These are phyloP conservation scores for Eurytoma californica DNA, from an alignment of 2,888 invertebrate genomes.

Conservation along the genomic window DNA sequence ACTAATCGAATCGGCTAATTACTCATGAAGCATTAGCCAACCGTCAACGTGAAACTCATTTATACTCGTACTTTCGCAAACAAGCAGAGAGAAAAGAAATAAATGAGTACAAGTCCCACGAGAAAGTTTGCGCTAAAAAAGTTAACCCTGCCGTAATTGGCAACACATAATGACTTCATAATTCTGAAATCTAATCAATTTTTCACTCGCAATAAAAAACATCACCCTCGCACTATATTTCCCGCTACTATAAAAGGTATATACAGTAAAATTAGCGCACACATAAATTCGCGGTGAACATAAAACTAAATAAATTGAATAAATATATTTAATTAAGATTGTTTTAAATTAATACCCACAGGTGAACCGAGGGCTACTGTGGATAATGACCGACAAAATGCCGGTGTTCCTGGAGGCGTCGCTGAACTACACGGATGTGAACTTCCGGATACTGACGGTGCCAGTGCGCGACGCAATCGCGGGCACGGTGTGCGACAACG, in stretches of 20 bases:
- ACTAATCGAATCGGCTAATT: slow-evolving; percentile 5
- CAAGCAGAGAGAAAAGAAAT: not conserved
- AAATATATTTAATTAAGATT: not conserved
- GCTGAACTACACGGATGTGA: slow-evolving; percentile 85
- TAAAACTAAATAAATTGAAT: not conserved
- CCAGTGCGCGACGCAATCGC: slow-evolving; percentile 81
- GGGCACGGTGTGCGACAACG: slow-evolving; percentile 83
- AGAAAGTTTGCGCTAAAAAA: not conserved
- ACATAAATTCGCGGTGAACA: too few species aligned
- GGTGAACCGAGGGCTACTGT: slow-evolving; percentile 80
- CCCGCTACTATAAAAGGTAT: too few species aligned
- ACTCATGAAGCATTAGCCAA: not conserved
- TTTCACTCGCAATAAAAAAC: too few species aligned
- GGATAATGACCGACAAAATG: slow-evolving; percentile 91
- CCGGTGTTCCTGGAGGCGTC: slow-evolving; percentile 83
- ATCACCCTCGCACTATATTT: too few species aligned
- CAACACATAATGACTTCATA: slow-evolving; percentile 12
- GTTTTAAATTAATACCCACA: slow-evolving; percentile 69
- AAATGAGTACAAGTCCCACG: not conserved
- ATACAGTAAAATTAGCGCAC: too few species aligned
- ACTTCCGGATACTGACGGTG: slow-evolving; percentile 86
- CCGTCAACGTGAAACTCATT: too few species aligned
- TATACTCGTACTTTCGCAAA: not conserved
- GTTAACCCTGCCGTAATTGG: not conserved
- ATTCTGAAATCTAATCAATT: not conserved